Percentiles rank a stretch among this genome's conserved stretches.
Evolutionary conservation across 37 sponge, comb jelly and placozoan species (phyloP).

Genomic region (Tethya wilhelma): DNA sequence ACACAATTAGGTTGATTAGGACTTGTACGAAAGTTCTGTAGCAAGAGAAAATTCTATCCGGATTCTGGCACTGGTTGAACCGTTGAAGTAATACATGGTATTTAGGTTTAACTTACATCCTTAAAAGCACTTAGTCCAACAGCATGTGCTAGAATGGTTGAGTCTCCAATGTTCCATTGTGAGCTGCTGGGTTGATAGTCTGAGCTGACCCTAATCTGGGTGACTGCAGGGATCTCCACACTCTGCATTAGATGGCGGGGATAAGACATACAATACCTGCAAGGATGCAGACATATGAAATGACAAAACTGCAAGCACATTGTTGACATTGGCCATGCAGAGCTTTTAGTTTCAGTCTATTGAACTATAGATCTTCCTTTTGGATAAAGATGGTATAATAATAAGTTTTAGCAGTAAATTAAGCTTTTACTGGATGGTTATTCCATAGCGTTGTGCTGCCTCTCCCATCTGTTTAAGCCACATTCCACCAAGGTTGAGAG

Average conservation of each 20-base stretch:
- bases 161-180: constrained; percentile 84
- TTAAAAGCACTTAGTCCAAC: constrained; percentile 80
- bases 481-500: constrained; percentile 29
- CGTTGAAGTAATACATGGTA: neutral
- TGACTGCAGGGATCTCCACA: constrained; percentile 62
- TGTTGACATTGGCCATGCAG: too few species aligned
- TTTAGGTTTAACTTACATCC: constrained; percentile 57
- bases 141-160: constrained; percentile 65
- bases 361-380: too few species aligned
- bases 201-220: constrained; percentile 73
- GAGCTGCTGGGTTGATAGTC: constrained; percentile 79
- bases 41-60: neutral
- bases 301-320: too few species aligned
- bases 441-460: constrained; percentile 55
- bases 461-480: constrained; percentile 83
- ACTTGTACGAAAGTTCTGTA: constrained; percentile 59
- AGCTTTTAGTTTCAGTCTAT: too few species aligned
- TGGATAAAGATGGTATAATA: too few species aligned
- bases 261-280: constrained; percentile 83
- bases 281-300: neutral
- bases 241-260: constrained; percentile 67
- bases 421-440: constrained; percentile 74
- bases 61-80: neutral
- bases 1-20: constrained; percentile 28
- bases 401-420: too few species aligned